Evolutionary conservation across 92 coral and sea anemone genomes (phyloP).

Genomic region (Zoanthus sociatus): DNA sequence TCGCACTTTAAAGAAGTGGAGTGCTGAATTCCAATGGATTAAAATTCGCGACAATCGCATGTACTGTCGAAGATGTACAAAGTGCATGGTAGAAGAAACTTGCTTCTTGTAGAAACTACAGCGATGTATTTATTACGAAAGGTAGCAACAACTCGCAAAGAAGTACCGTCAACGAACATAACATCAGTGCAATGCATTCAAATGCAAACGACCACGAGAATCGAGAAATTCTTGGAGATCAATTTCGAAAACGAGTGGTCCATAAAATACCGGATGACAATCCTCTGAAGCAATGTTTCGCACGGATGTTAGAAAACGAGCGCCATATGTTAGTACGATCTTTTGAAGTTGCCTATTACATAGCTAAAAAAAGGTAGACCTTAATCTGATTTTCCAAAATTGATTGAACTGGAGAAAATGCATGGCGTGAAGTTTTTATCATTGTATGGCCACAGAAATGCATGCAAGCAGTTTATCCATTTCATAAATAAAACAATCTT

Average conservation of each 20-base stretch:
- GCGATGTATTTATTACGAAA: slow-evolving; percentile 50
- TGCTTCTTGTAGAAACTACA: no score
- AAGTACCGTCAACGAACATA: slow-evolving; percentile 49
- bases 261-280: background rate
- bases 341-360: slow-evolving; percentile 7
- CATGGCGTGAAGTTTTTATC: background rate
- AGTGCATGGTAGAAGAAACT: no score
- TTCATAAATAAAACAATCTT: no score
- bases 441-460: slow-evolving; percentile 1
- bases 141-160: slow-evolving; percentile 58
- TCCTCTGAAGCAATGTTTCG: slow-evolving; percentile 26
- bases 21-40: no score
- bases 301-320: background rate
- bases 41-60: no score
- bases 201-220: slow-evolving; percentile 54
- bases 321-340: slow-evolving; percentile 4
- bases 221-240: slow-evolving; percentile 57
- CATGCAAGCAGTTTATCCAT: slow-evolving; percentile 1
- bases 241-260: slow-evolving; percentile 29
- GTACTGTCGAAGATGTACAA: no score
- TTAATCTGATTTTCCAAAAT: slow-evolving; percentile 14
- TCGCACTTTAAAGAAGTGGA: no score
- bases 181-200: slow-evolving; percentile 48
- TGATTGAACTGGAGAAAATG: background rate
- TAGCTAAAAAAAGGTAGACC: slow-evolving; percentile 11